Base-by-base conservation (phyloP, 53 echinoderm and acorn worm genomes). In the Pentamera pediparva region DNA sequence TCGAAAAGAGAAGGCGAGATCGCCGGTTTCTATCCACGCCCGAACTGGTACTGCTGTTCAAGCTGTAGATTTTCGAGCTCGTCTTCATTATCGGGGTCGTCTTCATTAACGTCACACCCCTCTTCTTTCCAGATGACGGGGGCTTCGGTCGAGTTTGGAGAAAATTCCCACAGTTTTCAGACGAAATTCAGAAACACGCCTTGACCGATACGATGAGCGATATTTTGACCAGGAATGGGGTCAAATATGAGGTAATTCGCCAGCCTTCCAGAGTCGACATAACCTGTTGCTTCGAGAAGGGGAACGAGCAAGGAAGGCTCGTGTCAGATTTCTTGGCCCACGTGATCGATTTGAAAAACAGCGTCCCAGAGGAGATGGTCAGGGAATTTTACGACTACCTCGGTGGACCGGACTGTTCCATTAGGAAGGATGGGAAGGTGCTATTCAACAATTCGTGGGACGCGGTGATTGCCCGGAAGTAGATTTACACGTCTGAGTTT, bases 361-460 rank as follows among this genome's bases (percentile, higher is more conserved):
- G 51, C 18, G 56, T 39, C 3, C 27, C 55, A 8, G 24, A 35
- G 18, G 64, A 49, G 17, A 19, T 61, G 19, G 6, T 21, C 12
- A 39, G 32, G 12, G 67, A 65, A 25, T 25, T 78, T 15, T 19
- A 51, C 51, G 78, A 33, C 15, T 78, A 65, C 35, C 27, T 78
- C 9, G 37, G 38, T 10, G 78, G 78, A 0, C 52, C 65, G 26
- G 54, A 65, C 6, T 78, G 78, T 65, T 65, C 78, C 15, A 52
- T 54, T 32, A 50, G 54, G 25, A 54, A 65, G 15, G 78, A 51
- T 21, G 78, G 53, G 11, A 27, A 52, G 24, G 30, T 65, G 18
- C n/a, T 78, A 0, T 78, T 78, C 32, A 52, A 78, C 25, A 78
- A 51, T 35, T 39, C 39, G 17, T 78, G 78, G 78, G 53, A 65